Base-by-base conservation (phyloP, 2,113 vertebrate genomes). In the Lates calcarifer region DNA sequence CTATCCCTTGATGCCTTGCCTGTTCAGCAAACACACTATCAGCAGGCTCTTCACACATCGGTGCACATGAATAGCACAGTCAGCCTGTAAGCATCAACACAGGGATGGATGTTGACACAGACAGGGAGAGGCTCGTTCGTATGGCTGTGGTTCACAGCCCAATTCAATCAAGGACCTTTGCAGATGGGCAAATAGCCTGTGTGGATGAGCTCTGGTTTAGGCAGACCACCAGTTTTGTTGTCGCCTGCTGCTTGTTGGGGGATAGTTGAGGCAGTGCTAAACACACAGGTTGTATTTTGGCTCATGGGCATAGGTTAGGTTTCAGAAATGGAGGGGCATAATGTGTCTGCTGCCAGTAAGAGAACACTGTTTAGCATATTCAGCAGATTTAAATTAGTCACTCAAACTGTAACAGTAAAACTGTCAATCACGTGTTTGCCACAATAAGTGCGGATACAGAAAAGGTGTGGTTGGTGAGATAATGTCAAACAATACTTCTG, bases 31-130 rank as follows among this genome's bases (percentile, higher is more conserved):
- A 93, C 92, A 92, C 91, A 91, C 89, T 74, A 93, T 95, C 93
- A 94, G 95, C 90, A 84, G 90, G 92, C 92, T 92, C 89, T 94
- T 93, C 90, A 94, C 94, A 95, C 92, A 93, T 91, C 91, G 86
- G 85, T 94, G 93, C 92, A 93, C 93, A 94, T 92, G 94, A 95
- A 94, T 90, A 93, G 94, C 89, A 83, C 90, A 79, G 89, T 94
- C 93, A 92, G 93, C 93, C 94, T 86, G 88, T 90, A 71, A 92
- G 93, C 93, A 91, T 86, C 91, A 90, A 87, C 90, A 91, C 84
- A 49, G 80, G 83, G 82, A 70, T 91, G 90, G 84, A 89, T 93
- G 91, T 93, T 93, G 93, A 94, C 93, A 94, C 87, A 94, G 91
- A 91, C 87, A 56, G 83, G 85, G 92, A 91, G 82, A 87, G 89